Conservation (phyloP, 2,797 vertebrate species). For the Enteromius thamalakanensis region DNA sequence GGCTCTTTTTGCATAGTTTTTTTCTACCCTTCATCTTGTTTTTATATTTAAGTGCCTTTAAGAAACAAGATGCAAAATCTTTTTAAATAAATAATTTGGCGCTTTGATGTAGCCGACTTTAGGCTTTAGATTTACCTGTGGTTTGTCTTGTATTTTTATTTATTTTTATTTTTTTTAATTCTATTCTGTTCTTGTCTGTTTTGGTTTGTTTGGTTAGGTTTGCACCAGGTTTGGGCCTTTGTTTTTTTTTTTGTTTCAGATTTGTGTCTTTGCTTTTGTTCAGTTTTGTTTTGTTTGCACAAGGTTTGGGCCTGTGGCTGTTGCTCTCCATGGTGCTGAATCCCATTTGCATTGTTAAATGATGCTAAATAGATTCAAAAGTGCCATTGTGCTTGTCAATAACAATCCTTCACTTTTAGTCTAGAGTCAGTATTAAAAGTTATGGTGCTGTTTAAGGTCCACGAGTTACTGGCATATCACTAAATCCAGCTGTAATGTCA, state of each 20-base stretch:
- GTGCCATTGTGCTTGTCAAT: background rate
- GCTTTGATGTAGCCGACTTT: too few relatives aligned
- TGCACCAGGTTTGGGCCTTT: too few relatives aligned
- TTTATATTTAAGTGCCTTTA: background rate
- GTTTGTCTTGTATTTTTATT: too few relatives aligned
- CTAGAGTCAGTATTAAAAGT: background rate
- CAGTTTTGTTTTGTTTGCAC: background rate
- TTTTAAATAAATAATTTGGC: too few relatives aligned
- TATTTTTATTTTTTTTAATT: too few relatives aligned
- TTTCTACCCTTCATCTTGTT: background rate
- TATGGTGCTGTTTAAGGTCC: background rate
- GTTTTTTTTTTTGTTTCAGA: too few relatives aligned
- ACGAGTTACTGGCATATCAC: background rate
- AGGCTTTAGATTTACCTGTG: too few relatives aligned
- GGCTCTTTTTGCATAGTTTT: background rate
- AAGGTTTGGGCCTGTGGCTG: background rate
- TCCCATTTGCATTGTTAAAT: background rate
- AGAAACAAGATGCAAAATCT: background rate
- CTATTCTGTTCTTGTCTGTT: too few relatives aligned
- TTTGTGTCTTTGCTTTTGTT: too few relatives aligned
- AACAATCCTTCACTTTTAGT: conserved; percentile 1
- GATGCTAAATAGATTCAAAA: background rate
- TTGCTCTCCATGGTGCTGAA: conserved; percentile 46
- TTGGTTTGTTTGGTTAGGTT: too few relatives aligned
- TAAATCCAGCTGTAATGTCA: background rate